These are phyloP conservation scores for Popillia japonica DNA, from an alignment of 1,140 invertebrate species.

Conservation along the genomic window DNA sequence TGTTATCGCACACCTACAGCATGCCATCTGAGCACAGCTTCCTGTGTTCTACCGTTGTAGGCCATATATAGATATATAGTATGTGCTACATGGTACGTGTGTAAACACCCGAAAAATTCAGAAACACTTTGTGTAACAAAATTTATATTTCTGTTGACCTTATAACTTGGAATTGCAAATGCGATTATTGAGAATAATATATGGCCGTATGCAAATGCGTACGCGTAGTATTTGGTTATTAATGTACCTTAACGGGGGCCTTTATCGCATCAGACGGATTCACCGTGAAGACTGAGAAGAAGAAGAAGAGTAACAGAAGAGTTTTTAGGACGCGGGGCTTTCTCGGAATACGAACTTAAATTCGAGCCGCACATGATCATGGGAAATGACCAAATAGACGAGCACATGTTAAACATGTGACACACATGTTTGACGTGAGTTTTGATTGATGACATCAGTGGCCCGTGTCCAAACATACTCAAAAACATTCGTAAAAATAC, in stretches of 20 bases:
- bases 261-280: background rate
- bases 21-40: too few species aligned
- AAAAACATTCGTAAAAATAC: constrained; percentile 16
- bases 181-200: constrained; percentile 13
- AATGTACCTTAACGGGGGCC: constrained; percentile 26
- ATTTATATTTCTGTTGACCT: constrained; percentile 2
- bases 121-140: background rate
- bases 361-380: constrained; percentile 31
- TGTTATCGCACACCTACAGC: too few species aligned
- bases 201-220: constrained; percentile 14
- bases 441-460: constrained; percentile 34
- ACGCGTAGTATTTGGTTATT: constrained; percentile 29
- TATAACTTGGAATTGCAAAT: constrained; percentile 4
- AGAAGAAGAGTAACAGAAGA: background rate
- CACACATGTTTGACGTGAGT: constrained; percentile 34
- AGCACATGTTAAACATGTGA: constrained; percentile 14
- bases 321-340: constrained; percentile 1
- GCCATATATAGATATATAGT: too few species aligned
- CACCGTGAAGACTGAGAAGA: background rate
- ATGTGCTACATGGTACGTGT: too few species aligned
- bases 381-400: constrained; percentile 28
- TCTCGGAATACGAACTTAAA: constrained; percentile 29
- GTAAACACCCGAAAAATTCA: too few species aligned
- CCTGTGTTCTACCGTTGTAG: too few species aligned
- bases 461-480: constrained; percentile 17